phyloP scores from a whole-genome alignment of 2,888 invertebrate species.

The Leucania comma region DNA sequence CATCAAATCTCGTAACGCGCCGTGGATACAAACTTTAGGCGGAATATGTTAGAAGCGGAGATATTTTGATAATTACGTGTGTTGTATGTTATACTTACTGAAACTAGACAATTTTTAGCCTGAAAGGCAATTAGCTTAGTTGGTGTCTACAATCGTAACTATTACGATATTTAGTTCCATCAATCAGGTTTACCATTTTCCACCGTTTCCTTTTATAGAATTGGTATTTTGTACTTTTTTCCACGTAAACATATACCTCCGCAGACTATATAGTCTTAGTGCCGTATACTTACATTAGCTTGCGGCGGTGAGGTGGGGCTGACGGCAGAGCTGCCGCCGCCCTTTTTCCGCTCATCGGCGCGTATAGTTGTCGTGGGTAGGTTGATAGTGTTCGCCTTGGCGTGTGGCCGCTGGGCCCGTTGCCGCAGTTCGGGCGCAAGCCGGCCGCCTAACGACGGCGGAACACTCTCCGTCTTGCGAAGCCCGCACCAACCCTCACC shows the following conservation, averaged over 20 bases:
- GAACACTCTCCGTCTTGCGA: constrained; percentile 86
- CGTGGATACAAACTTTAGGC: not conserved
- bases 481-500: constrained; percentile 84
- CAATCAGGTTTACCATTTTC: not conserved
- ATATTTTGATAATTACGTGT: not conserved
- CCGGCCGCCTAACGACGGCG: constrained; percentile 81
- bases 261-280: constrained; percentile 7
- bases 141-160: not conserved
- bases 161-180: not conserved
- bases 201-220: not conserved
- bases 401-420: constrained; percentile 84
- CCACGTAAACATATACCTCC: constrained; percentile 40
- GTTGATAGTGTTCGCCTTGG: constrained; percentile 91
- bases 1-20: not conserved
- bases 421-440: constrained; percentile 80
- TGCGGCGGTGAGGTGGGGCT: constrained; percentile 86
- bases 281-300: constrained; percentile 81
- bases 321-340: constrained; percentile 70
- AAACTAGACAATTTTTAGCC: not conserved
- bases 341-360: constrained; percentile 79
- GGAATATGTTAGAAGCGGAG: not conserved
- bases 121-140: not conserved
- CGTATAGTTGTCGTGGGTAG: constrained; percentile 87
- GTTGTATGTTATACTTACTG: not conserved
- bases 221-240: not conserved